Conservation (phyloP, 53 echinoderm and acorn worm species). For the Stichopus horrens region DNA sequence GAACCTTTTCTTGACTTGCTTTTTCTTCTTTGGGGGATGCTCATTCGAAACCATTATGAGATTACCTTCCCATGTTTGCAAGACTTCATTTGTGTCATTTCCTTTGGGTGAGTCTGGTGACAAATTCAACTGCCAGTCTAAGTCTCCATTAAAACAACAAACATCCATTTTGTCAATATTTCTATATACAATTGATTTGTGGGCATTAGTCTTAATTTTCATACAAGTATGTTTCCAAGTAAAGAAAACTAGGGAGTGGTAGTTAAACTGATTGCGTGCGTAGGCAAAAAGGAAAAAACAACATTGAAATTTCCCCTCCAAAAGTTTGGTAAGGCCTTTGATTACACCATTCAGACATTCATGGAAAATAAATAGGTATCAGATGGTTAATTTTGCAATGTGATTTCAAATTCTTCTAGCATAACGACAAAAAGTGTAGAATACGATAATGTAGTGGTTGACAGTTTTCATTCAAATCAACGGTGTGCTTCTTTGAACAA, state of each 20-base stretch:
- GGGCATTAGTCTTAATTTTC: not conserved
- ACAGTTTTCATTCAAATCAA: too few relatives aligned
- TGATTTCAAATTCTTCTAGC: too few relatives aligned
- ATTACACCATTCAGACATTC: too few relatives aligned
- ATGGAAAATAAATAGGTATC: too few relatives aligned
- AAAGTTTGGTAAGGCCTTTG: too few relatives aligned
- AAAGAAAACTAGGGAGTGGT: not conserved
- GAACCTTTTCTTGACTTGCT: not conserved
- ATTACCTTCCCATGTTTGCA: not conserved
- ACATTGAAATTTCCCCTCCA: too few relatives aligned
- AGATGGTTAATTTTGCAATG: too few relatives aligned
- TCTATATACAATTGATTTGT: conserved; percentile 1
- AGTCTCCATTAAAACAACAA: not conserved
- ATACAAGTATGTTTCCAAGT: not conserved
- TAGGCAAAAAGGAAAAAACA: too few relatives aligned
- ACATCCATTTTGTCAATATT: not conserved
- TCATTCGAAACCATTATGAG: not conserved
- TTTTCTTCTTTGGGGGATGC: not conserved
- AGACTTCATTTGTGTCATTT: not conserved
- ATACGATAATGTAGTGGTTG: too few relatives aligned
- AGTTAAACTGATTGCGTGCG: too few relatives aligned
- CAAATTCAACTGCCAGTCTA: not conserved
- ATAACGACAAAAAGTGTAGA: too few relatives aligned
- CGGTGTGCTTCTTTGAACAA: too few relatives aligned
- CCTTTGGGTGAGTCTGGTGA: not conserved